These are phyloP conservation scores for Platynereis dumerilii DNA, from an alignment of 2,888 invertebrate species.

Conservation along the genomic window DNA sequence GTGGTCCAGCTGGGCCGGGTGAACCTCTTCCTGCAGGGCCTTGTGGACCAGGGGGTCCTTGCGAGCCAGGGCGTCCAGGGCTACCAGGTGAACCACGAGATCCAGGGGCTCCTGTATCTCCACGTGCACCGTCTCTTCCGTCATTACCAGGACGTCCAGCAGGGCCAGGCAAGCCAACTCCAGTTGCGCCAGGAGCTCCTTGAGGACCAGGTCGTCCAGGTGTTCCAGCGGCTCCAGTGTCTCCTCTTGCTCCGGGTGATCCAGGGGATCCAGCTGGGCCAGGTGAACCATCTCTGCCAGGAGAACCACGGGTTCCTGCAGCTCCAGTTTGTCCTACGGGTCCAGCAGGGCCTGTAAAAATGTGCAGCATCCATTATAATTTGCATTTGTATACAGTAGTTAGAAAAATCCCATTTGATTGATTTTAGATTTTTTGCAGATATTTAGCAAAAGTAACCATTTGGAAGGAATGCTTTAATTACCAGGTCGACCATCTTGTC, in stretches of 20 bases:
- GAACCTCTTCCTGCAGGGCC: not conserved
- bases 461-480: no score
- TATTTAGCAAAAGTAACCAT: no score
- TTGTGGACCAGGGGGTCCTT: not conserved
- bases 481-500: no score
- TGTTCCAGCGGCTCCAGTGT: not conserved
- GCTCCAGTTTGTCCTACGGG: not conserved
- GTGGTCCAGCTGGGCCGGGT: not conserved
- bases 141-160: not conserved
- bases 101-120: constrained; percentile 9
- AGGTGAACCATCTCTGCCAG: not conserved
- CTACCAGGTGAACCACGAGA: not conserved
- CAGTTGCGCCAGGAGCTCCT: constrained; percentile 1
- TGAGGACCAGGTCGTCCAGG: not conserved
- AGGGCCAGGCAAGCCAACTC: constrained; percentile 6
- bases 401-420: no score
- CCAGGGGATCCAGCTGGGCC: constrained; percentile 9
- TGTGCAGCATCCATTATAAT: no score
- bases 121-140: not conserved
- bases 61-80: not conserved
- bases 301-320: not conserved
- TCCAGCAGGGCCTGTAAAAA: not conserved
- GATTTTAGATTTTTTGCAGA: no score
- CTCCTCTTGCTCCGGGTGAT: constrained; percentile 7
- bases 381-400: no score